phyloP scores from a whole-genome alignment of 2,797 vertebrate species.

The Tragopan temminckii region DNA sequence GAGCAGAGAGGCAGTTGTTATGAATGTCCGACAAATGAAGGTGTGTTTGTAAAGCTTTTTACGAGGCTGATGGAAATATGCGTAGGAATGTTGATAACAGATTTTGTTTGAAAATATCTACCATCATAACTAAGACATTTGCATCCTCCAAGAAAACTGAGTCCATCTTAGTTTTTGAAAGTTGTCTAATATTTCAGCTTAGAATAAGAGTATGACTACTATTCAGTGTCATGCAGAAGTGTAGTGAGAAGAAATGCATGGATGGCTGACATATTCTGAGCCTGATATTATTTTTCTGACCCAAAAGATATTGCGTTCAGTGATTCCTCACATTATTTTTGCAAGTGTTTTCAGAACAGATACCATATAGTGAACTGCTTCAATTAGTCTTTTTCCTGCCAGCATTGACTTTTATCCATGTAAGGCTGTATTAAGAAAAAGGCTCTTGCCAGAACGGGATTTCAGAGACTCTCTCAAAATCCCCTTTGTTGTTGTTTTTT shows the following conservation, averaged over 20 bases:
- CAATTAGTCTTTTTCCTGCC: background rate
- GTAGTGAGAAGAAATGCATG: background rate
- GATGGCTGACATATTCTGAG: background rate
- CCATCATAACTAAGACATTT: fast-evolving
- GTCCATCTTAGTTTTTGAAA: background rate
- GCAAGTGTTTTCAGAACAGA: background rate
- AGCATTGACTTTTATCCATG: background rate
- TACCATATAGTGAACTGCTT: background rate
- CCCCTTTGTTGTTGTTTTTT: too few relatives aligned
- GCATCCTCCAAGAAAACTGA: background rate
- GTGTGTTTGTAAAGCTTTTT: background rate
- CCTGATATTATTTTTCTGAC: background rate
- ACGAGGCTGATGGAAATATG: background rate
- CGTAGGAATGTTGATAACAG: background rate
- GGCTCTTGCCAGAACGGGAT: background rate
- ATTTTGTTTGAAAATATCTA: background rate
- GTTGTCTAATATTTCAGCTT: background rate
- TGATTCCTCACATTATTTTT: background rate
- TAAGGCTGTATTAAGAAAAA: background rate
- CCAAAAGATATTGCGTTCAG: background rate
- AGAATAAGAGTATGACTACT: background rate
- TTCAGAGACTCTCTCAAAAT: background rate
- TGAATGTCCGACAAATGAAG: background rate
- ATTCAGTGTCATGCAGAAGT: background rate
- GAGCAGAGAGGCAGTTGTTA: background rate